phyloP scores from a whole-genome alignment of 2,797 vertebrate genomes.

The Mormyrus hasselquistii region DNA sequence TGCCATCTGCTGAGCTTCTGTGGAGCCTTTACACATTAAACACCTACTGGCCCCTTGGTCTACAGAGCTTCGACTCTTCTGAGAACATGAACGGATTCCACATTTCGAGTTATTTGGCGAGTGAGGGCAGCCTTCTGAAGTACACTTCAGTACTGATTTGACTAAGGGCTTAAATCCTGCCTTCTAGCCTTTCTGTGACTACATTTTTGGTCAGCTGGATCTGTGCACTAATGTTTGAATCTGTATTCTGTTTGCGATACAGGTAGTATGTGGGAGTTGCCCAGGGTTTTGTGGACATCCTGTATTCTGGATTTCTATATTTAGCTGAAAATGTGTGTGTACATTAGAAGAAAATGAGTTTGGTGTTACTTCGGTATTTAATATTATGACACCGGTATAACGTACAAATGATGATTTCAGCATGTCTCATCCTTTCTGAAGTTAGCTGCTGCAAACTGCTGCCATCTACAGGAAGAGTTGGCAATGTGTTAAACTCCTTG shows the following conservation, averaged over 20 bases:
- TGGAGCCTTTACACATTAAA: constrained; percentile 43
- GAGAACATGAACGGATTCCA: background rate
- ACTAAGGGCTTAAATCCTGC: background rate
- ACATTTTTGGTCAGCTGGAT: background rate
- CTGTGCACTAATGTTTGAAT: background rate
- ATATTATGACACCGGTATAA: background rate
- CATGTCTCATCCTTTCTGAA: background rate
- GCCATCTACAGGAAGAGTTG: background rate
- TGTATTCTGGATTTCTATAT: background rate
- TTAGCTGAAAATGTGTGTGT: background rate
- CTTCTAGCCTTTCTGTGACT: background rate
- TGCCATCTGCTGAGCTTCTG: constrained; percentile 25
- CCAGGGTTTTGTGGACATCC: background rate
- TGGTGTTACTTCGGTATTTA: background rate
- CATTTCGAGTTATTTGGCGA: background rate
- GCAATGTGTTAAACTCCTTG: background rate
- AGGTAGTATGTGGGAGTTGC: background rate
- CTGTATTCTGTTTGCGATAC: background rate
- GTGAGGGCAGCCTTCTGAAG: background rate
- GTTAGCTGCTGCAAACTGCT: background rate
- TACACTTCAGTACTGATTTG: background rate
- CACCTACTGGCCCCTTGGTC: constrained; percentile 19
- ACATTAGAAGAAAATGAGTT: background rate
- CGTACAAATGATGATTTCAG: background rate
- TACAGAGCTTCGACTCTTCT: background rate